Evolutionary conservation across 2,113 vertebrate species (phyloP), one percentile per base, ranked within the genome.

Genomic region (Actenoides hombroni): DNA sequence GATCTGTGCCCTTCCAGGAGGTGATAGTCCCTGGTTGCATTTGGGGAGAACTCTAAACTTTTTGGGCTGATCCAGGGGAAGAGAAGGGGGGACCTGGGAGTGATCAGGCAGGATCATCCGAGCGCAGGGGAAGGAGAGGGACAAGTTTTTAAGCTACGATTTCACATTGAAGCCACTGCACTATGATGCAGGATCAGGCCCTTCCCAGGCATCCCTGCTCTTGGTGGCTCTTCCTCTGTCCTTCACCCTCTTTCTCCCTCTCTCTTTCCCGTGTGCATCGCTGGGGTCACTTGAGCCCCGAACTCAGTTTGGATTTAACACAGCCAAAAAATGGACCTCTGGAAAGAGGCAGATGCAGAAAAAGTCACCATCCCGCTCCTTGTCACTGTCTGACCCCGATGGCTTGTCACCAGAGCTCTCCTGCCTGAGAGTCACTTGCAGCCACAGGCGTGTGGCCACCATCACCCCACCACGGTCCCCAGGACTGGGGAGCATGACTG

Each of bases 141-240:
- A 86, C 61, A 95, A 93, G 88, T 94, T 76, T 88, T 86, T 91
- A 97, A 98, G 97, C 93, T 97, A 35, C 94, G 84, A 10, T 95
- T 97, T 97, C 73, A 40, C 71, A n/a, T 9, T 35, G 94, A 95
- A 97, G 93, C 88, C 93, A 91, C 14, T 13, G 20, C 54, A 71
- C 75, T 69, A 26, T 14, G 74, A 39, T 67, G 73, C 80, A 68
- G 91, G 82, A 69, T 33, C 61, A 42, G 63, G 59, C 44, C 65
- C 69, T 90, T 90, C 77, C 31, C 33, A 33, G 12, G 7, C 54
- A 21, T 46, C 64, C n/a, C 40, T 16, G 10, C 26, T 42, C 70
- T 46, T 39, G 33, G 73, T 42, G 84, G 78, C 48, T 88, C 33
- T 74, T 53, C 31, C 40, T 86, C 89, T 86, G 73, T 74, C 84